phyloP scores from a whole-genome alignment of 1,140 invertebrate genomes.

The Homarus americanus region DNA sequence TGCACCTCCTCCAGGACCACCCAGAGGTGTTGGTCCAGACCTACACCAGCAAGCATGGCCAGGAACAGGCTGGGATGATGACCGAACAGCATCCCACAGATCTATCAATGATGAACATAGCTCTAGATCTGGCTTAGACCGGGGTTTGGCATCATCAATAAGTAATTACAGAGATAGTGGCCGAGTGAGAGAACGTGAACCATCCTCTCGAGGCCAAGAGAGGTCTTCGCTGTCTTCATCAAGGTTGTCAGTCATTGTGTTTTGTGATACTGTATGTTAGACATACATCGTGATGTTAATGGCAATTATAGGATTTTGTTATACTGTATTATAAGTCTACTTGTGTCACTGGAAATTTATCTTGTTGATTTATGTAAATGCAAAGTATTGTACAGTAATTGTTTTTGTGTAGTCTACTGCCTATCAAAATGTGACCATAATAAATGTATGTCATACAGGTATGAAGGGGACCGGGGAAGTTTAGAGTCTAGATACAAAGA shows the following conservation, averaged over 20 bases:
- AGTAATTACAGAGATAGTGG: conserved; percentile 9
- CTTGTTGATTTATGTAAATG: too few relatives aligned
- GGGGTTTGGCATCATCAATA: not conserved
- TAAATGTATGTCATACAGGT: not conserved
- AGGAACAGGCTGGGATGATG: not conserved
- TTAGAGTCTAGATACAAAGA: conserved; percentile 22
- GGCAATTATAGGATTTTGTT: too few relatives aligned
- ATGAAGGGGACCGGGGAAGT: conserved; percentile 11
- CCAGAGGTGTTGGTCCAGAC: not conserved
- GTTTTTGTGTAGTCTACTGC: too few relatives aligned
- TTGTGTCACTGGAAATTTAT: too few relatives aligned
- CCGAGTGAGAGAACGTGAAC: not conserved
- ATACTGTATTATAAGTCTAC: too few relatives aligned
- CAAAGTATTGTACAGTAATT: too few relatives aligned
- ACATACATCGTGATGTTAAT: too few relatives aligned
- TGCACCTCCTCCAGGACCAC: not conserved
- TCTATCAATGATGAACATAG: not conserved
- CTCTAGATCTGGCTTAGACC: not conserved
- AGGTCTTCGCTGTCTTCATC: not conserved
- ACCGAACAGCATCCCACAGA: not conserved
- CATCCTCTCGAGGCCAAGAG: not conserved
- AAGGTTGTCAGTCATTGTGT: not conserved
- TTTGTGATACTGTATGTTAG: too few relatives aligned
- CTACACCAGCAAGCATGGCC: conserved; percentile 10
- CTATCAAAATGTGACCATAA: too few relatives aligned